phyloP scores from a whole-genome alignment of 1,140 invertebrate genomes.

The Popillia japonica region DNA sequence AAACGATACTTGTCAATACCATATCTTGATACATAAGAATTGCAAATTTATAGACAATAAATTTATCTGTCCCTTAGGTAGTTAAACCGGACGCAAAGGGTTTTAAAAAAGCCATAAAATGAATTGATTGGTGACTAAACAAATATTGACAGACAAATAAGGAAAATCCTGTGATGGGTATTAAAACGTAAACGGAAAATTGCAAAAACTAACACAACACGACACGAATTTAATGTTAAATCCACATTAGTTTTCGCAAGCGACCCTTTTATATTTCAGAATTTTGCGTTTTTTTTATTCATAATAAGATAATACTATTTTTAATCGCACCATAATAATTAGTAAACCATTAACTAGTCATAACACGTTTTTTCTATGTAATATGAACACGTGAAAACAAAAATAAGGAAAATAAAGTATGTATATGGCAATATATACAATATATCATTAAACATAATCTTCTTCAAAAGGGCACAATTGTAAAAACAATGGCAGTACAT shows the following conservation, averaged over 20 bases:
- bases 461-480: slow-evolving; percentile 35
- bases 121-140: background rate
- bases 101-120: background rate
- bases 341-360: slow-evolving; percentile 34
- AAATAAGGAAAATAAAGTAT: background rate
- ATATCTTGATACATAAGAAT: slow-evolving; percentile 5
- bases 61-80: slow-evolving; percentile 37
- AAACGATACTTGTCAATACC: background rate
- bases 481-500: slow-evolving; percentile 13
- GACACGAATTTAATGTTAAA: slow-evolving; percentile 16
- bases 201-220: background rate
- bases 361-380: slow-evolving; percentile 36
- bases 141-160: background rate
- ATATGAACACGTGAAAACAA: slow-evolving; percentile 14
- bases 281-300: background rate
- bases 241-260: background rate
- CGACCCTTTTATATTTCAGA: slow-evolving; percentile 6
- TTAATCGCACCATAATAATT: slow-evolving; percentile 29
- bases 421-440: slow-evolving; percentile 3
- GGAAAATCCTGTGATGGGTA: background rate
- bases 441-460: slow-evolving; percentile 32
- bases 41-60: slow-evolving; percentile 37
- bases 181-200: background rate
- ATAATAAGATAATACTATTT: background rate
- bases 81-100: slow-evolving; percentile 15